A percentile compares a stretch with the other conserved stretches of the same genome.
Conservation (phyloP, 2,888 invertebrate species). For the Masnerella sp. region DNA sequence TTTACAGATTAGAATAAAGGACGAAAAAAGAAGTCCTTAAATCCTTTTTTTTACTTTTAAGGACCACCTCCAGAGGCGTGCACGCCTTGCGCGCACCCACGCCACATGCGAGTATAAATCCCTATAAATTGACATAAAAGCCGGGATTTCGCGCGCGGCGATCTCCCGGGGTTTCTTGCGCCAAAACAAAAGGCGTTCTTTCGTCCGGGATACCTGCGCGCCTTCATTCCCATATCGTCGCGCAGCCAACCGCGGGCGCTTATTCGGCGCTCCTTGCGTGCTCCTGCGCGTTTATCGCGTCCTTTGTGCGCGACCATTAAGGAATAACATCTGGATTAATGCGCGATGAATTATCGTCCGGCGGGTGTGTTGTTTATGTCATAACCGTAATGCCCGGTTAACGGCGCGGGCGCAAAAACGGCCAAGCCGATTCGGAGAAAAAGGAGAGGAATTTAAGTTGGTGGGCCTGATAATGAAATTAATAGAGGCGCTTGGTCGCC, state of each 20-base stretch:
- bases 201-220: slow-evolving; percentile 52
- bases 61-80: slow-evolving; percentile 60
- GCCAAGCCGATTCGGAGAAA: slow-evolving; percentile 10
- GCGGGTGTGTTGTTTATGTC: slow-evolving; percentile 40
- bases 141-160: slow-evolving; percentile 69
- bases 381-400: slow-evolving; percentile 37
- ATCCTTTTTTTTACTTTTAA: slow-evolving; percentile 13
- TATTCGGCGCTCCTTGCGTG: slow-evolving; percentile 58
- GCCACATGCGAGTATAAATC: slow-evolving; percentile 72
- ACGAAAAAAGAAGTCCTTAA: no score
- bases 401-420: slow-evolving; percentile 12
- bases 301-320: slow-evolving; percentile 47
- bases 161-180: slow-evolving; percentile 68
- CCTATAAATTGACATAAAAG: slow-evolving; percentile 76
- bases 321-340: slow-evolving; percentile 56
- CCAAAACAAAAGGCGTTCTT: slow-evolving; percentile 70
- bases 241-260: slow-evolving; percentile 44
- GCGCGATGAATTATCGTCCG: slow-evolving; percentile 34
- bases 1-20: slow-evolving; percentile 45
- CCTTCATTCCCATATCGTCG: slow-evolving; percentile 51
- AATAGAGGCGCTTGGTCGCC: neutral
- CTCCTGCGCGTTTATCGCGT: slow-evolving; percentile 49
- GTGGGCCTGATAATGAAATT: slow-evolving; percentile 9
- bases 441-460: slow-evolving; percentile 1
- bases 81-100: slow-evolving; percentile 62